These are phyloP conservation scores for Mythimna vitellina DNA, from an alignment of 2,888 invertebrate genomes.

Conservation along the genomic window DNA sequence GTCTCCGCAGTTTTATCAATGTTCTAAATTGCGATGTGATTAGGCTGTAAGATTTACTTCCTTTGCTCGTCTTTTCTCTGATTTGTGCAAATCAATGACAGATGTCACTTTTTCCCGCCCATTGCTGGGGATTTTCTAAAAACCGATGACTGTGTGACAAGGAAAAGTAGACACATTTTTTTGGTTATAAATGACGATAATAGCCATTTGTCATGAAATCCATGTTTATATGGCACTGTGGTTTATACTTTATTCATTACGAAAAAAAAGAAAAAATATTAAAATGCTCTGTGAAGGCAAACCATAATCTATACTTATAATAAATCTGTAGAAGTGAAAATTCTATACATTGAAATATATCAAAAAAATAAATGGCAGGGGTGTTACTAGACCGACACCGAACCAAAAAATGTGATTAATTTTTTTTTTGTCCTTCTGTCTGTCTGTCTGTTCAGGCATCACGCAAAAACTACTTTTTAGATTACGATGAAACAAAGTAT, in stretches of 20 bases:
- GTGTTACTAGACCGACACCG: no score
- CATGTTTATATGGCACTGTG: neutral
- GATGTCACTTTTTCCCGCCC: constrained; percentile 40
- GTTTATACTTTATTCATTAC: constrained; percentile 13
- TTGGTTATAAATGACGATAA: constrained; percentile 9
- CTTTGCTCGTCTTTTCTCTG: constrained; percentile 26
- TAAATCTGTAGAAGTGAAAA: no score
- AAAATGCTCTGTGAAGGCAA: neutral
- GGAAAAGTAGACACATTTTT: constrained; percentile 11
- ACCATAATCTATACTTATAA: no score
- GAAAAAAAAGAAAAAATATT: neutral
- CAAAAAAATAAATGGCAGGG: no score
- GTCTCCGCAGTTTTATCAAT: constrained; percentile 36
- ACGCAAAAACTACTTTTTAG: no score
- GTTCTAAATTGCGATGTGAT: constrained; percentile 34
- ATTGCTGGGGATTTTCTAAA: constrained; percentile 30
- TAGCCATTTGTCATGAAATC: neutral
- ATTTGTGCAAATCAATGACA: constrained; percentile 41
- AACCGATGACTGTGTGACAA: constrained; percentile 14
- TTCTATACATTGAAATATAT: no score
- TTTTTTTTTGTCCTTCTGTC: no score
- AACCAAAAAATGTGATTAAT: no score
- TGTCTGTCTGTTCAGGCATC: no score
- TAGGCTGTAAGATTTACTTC: constrained; percentile 38
- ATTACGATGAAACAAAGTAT: no score